These are phyloP conservation scores for Carterocephalus palaemon DNA, from an alignment of 2,888 invertebrate species.

Conservation along the genomic window DNA sequence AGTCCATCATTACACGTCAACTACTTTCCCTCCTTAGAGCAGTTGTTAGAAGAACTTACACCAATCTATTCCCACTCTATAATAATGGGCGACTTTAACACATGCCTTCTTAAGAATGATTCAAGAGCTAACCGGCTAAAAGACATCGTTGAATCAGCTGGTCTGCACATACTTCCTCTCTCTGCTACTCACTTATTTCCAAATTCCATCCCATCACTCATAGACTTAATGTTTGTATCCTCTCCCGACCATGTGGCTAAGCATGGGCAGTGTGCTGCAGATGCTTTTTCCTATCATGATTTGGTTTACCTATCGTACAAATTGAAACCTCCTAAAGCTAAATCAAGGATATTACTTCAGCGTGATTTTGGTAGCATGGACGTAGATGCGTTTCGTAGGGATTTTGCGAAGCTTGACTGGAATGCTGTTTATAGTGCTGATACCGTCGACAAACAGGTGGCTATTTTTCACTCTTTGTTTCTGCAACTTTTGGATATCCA, in stretches of 20 bases:
- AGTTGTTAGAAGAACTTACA: background rate
- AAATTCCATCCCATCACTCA: constrained; percentile 13
- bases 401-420: constrained; percentile 23
- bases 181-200: constrained; percentile 21
- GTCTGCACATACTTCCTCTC: constrained; percentile 23
- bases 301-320: constrained; percentile 25
- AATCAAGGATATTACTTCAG: constrained; percentile 8
- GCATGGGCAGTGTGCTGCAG: constrained; percentile 23
- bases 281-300: constrained; percentile 26
- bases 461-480: constrained; percentile 17
- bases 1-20: background rate
- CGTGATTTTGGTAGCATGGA: constrained; percentile 25
- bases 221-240: constrained; percentile 21
- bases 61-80: background rate
- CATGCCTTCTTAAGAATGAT: constrained; percentile 19
- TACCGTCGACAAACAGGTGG: constrained; percentile 22
- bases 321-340: constrained; percentile 21
- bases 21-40: background rate
- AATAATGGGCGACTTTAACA: constrained; percentile 24
- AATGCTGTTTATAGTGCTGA: background rate
- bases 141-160: constrained; percentile 9
- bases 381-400: constrained; percentile 6
- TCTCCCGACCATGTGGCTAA: constrained; percentile 10
- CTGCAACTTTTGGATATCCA: constrained; percentile 24
- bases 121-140: constrained; percentile 2